Evolutionary conservation across 2,797 vertebrate genomes (phyloP).

Genomic region (Danio aesculapii): DNA sequence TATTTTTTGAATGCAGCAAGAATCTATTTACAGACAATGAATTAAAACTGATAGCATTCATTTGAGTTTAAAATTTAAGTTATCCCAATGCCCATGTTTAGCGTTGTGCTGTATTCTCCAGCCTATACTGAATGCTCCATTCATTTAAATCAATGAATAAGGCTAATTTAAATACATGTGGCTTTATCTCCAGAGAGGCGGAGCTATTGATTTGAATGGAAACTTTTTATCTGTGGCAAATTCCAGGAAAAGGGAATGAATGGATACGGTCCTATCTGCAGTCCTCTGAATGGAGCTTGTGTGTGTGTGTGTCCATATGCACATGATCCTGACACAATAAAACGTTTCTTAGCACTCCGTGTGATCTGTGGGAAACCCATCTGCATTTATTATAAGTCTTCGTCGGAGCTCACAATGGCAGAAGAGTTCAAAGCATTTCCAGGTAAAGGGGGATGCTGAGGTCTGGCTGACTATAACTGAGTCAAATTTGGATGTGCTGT

Average conservation of each 20-base stretch:
- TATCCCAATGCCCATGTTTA: background rate
- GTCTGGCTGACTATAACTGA: constrained; percentile 50
- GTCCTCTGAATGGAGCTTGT: constrained; percentile 3
- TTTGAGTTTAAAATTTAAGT: background rate
- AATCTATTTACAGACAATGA: background rate
- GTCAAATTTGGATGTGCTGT: constrained; percentile 13
- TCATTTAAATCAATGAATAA: constrained; percentile 19
- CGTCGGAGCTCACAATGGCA: constrained; percentile 38
- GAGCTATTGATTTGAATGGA: constrained; percentile 38
- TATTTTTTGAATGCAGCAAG: too few species aligned
- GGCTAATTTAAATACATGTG: constrained; percentile 12
- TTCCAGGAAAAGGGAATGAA: constrained; percentile 9
- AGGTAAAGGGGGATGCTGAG: constrained; percentile 65
- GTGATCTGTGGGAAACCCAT: constrained; percentile 63
- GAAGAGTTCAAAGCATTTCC: constrained; percentile 65
- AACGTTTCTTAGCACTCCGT: background rate
- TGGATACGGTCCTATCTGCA: background rate
- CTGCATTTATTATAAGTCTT: constrained; percentile 63
- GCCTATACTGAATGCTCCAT: background rate
- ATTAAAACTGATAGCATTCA: background rate
- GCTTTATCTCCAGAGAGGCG: constrained; percentile 5
- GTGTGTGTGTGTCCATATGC: background rate
- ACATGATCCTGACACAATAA: too few species aligned
- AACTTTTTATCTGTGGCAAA: constrained; percentile 15
- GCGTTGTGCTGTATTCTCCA: background rate